Conservation (phyloP, 1,140 invertebrate species). For the Ectropis grisescens region DNA sequence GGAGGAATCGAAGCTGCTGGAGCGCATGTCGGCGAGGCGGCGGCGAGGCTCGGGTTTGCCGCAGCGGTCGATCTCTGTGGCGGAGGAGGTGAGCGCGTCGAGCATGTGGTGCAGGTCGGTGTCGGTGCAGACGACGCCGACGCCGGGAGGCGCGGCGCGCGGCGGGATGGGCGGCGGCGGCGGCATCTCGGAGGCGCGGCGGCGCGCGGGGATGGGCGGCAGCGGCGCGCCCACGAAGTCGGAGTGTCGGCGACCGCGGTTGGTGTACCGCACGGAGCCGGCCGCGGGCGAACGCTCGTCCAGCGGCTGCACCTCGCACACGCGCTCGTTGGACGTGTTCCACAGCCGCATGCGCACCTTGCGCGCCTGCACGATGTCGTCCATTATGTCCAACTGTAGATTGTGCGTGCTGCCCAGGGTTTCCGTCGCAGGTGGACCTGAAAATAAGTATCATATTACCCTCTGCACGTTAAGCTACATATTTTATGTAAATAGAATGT, state of each 20-base stretch:
- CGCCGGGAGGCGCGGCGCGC: constrained; percentile 47
- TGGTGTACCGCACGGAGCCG: constrained; percentile 67
- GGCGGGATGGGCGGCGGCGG: constrained; percentile 59
- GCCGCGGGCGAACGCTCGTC: constrained; percentile 72
- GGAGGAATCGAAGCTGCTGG: constrained; percentile 86
- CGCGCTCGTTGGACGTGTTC: constrained; percentile 83
- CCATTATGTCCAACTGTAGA: constrained; percentile 88
- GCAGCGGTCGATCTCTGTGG: constrained; percentile 80
- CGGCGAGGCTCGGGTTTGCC: constrained; percentile 58
- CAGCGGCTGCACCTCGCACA: constrained; percentile 84
- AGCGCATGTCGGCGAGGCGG: constrained; percentile 75
- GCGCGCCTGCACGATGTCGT: constrained; percentile 84
- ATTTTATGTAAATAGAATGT: no score
- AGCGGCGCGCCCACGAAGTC: constrained; percentile 76
- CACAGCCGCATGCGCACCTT: constrained; percentile 87
- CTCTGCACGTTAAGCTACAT: no score
- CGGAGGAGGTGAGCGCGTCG: constrained; percentile 83
- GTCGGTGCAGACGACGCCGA: constrained; percentile 80
- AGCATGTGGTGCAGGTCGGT: constrained; percentile 84
- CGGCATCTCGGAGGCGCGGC: constrained; percentile 79
- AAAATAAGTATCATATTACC: no score
- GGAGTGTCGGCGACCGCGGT: constrained; percentile 77
- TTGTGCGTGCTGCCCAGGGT: constrained; percentile 82
- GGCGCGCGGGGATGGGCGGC: constrained; percentile 63
- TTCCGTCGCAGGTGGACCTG: constrained; percentile 77